Evolutionary conservation across 2,113 vertebrate species (phyloP).

Genomic region (Periophthalmodon schlosseri): DNA sequence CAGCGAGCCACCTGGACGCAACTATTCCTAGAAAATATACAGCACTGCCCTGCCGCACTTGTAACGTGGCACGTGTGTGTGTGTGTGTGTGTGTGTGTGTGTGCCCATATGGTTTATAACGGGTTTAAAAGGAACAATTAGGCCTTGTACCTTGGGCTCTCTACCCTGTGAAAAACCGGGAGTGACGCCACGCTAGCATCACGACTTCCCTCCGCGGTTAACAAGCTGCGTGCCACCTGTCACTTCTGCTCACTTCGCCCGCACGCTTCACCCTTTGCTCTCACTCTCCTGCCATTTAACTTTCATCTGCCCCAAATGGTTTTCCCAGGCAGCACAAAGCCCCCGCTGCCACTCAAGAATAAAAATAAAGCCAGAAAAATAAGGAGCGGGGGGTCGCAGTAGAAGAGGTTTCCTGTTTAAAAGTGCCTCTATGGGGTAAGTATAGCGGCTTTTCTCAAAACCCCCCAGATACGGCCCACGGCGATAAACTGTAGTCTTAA

Average conservation of each 20-base stretch:
- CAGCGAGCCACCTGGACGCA: slow-evolving; percentile 21
- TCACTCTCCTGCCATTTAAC: slow-evolving; percentile 33
- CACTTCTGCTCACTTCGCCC: slow-evolving; percentile 34
- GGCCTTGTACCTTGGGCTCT: slow-evolving; percentile 37
- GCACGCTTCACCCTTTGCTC: slow-evolving; percentile 21
- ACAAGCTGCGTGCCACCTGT: slow-evolving; percentile 67
- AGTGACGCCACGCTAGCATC: slow-evolving; percentile 57
- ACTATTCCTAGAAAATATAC: background rate
- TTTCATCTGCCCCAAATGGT: slow-evolving; percentile 47
- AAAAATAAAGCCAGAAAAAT: slow-evolving; percentile 33
- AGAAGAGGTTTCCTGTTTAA: slow-evolving; percentile 49
- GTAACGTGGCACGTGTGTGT: slow-evolving; percentile 12
- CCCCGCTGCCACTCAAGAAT: slow-evolving; percentile 32
- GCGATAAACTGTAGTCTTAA: slow-evolving; percentile 46
- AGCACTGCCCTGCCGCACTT: slow-evolving; percentile 8
- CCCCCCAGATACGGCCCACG: slow-evolving; percentile 45
- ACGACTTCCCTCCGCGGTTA: slow-evolving; percentile 66
- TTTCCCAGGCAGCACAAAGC: slow-evolving; percentile 48
- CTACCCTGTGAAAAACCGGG: slow-evolving; percentile 34
- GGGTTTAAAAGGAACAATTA: slow-evolving; percentile 55
- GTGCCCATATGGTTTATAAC: slow-evolving; percentile 23
- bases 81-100: slow-evolving; percentile 2
- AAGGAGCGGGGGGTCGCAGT: background rate
- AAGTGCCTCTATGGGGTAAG: slow-evolving; percentile 48
- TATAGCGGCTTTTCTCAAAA: slow-evolving; percentile 51